Base-by-base conservation (phyloP, 2,888 invertebrate genomes). In the Petrophora chlorosata region DNA sequence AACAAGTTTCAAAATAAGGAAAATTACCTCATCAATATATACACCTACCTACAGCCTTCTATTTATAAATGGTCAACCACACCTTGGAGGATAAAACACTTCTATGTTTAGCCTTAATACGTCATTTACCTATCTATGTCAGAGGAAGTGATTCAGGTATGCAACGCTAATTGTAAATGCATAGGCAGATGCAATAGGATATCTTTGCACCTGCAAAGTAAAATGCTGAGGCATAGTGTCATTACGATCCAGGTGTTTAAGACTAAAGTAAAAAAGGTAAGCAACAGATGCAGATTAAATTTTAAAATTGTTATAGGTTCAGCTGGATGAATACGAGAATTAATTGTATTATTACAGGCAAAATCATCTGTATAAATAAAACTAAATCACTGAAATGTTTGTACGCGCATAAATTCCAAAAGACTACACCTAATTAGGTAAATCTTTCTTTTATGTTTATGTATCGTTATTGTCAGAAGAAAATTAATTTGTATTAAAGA, bases 141-240 rank as follows among this genome's bases (percentile, higher is more conserved):
- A 48, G 8, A 49, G 56, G 58, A 53, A 56, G 53, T 59, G 53
- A 53, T 22, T 49, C 23, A 40, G 10, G 36, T 30, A 47, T 53
- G 53, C 43, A 40, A 46, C 40, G 43, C 13, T 46, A 53, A 48
- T 53, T 40, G 28, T 46, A 53, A 48, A 50, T 40, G 28, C 40
- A 43, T 40, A 38, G 15, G 30, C 5, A 33, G 25, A 35, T 29
- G 51, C 38, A 53, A 45, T 5, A 17, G 13, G 40, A 47, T 29
- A 47, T 22, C 35, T 34, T 38, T 22, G 53, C 59, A 59, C 56
- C 59, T 56, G 56, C 36, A 14, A n/a, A 2, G 12, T 43, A 25
- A 40, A 40, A 46, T 39, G 36, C 41, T 42, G 45, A 40, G 32
- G 39, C 30, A 23, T 5, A 19, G 30, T 44, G 26, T 52, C 47